phyloP scores from a whole-genome alignment of 2,888 invertebrate genomes.

The Nemapogon koenigi region DNA sequence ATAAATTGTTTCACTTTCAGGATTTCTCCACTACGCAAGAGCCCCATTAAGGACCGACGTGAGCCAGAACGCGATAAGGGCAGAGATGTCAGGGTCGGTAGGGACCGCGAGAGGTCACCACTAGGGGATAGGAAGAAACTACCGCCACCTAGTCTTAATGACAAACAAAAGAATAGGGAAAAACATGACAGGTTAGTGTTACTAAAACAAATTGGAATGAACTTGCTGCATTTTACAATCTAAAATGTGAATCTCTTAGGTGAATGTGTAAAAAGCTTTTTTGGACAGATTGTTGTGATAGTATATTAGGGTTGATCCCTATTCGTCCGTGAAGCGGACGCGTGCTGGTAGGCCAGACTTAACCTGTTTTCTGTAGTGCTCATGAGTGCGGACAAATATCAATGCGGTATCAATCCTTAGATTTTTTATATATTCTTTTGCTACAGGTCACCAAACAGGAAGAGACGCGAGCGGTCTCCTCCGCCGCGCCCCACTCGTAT shows the following conservation, averaged over 20 bases:
- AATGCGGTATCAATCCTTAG: no score
- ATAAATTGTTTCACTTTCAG: conserved; percentile 23
- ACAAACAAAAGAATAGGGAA: conserved; percentile 50
- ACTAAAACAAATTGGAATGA: no score
- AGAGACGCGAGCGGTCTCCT: conserved; percentile 83
- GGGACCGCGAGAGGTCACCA: conserved; percentile 49
- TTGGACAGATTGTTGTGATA: no score
- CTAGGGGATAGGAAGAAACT: conserved; percentile 50
- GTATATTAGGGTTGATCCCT: no score
- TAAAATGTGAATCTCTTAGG: no score
- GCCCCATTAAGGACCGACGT: conserved; percentile 52
- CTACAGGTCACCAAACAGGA: conserved; percentile 65
- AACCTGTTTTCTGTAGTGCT: no score
- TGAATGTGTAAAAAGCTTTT: no score
- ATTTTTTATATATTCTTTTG: no score
- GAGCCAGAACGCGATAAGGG: conserved; percentile 30
- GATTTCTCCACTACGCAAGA: conserved; percentile 51
- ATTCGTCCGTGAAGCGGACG: no score
- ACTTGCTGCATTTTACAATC: no score
- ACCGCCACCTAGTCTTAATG: conserved; percentile 32
- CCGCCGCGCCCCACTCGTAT: conserved; percentile 92
- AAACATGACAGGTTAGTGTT: conserved; percentile 53
- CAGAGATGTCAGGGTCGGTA: conserved; percentile 53
- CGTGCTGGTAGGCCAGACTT: no score
- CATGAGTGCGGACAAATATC: no score